Base-by-base conservation (phyloP, 37 sponge, comb jelly and placozoan genomes). In the Dysidea cf. avara region DNA sequence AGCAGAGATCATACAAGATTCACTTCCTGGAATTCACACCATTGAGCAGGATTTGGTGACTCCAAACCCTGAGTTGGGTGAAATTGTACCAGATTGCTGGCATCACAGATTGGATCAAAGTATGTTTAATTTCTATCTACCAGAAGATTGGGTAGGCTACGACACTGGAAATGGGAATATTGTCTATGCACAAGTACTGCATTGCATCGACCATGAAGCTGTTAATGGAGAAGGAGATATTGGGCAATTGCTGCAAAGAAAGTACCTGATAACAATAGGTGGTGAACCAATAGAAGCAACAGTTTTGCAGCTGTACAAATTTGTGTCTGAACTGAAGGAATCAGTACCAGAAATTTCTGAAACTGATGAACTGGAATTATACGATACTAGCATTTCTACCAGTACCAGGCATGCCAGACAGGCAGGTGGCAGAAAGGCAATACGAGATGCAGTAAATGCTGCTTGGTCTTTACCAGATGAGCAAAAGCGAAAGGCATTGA, bases 401-500 rank as follows among this genome's bases (percentile, higher is more conserved):
- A n/a, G n/a, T n/a, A n/a, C n/a, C n/a, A n/a, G 34, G 65, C 33
- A 64, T 24, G 40, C 37, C 18, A 7, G 40, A 24, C 13, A 64
- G 18, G 65, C 33, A 30, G 34, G 24, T 24, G 9, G 38, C 11
- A n/a, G n/a, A n/a, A n/a, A n/a, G n/a, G n/a, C n/a, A n/a, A 25
- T 80, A 28, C 26, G 49, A 2, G 39, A 64, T 30, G 70, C 71
- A 29, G 40, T 78, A 20, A 38, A 72, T 39, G 79, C 71, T 35
- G 65, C 78, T 25, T 84, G 85, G 85, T 47, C 25, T 16, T 71
- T 83, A 2, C 24, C 34, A 5, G 47, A 71, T 12, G 65, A 75
- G 4, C 53, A 40, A 4, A 58, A 58, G 22, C 63, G 20, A 7
- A 65, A 47, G 48, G 79, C 86, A 17, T 26, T 85, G 14, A 30